Conservation (phyloP, 2,797 vertebrate genomes). For the Pampus argenteus region DNA sequence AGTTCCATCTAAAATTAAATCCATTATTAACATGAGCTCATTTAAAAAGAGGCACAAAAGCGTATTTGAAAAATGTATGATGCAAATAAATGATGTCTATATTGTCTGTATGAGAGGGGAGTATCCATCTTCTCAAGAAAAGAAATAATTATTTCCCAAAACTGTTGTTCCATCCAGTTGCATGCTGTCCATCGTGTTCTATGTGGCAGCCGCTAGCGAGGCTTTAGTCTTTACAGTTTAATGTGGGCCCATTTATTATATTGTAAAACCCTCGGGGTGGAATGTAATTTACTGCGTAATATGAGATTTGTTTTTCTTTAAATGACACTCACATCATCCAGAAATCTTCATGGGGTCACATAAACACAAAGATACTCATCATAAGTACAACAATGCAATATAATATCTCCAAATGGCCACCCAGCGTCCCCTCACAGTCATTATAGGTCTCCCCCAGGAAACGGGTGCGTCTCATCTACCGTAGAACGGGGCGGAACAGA, state of each 20-base stretch:
- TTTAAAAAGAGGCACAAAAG: no score
- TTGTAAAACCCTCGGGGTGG: neutral
- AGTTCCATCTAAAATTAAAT: no score
- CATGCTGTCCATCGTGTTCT: no score
- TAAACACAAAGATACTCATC: conserved; percentile 7
- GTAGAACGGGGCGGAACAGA: neutral
- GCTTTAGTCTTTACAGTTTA: neutral
- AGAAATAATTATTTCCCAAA: no score
- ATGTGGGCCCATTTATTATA: neutral
- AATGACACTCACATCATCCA: neutral
- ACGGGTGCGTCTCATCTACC: neutral
- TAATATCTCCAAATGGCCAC: neutral
- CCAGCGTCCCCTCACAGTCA: neutral
- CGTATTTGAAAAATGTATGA: no score
- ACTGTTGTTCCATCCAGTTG: no score
- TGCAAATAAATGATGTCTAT: no score
- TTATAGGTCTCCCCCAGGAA: neutral
- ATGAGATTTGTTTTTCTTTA: neutral
- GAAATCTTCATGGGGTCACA: neutral
- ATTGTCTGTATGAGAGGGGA: no score
- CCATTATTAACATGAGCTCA: no score
- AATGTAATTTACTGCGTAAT: neutral
- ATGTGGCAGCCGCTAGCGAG: neutral
- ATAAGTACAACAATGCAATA: no score
- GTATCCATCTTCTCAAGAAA: no score